Base-by-base conservation (phyloP, 2,888 invertebrate genomes). In the Coleophora flavipennella region DNA sequence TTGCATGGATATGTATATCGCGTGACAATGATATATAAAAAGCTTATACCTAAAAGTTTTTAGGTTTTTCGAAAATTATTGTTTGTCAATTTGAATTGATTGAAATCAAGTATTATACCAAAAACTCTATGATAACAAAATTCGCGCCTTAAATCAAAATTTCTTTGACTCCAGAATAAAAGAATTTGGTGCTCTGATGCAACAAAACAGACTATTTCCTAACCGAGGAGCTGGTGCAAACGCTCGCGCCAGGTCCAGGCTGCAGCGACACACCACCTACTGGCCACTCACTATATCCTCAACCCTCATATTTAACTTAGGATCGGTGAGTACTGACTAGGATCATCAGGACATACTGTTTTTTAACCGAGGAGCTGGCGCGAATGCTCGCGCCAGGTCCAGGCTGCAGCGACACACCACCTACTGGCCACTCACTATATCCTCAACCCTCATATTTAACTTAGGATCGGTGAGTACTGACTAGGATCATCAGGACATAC, bases 261-360 rank as follows among this genome's bases (percentile, higher is more conserved):
- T 97, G 8, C 90, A 91, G 49, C 83, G 95, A 20, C 91, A 93
- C 55, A 93, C 96, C 0, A 90, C 92, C 39, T 96, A 94, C 70
- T 94, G 93, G 90, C 93, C 97, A 0, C 88, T 97, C 48, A 95
- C 95, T 0, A 92, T 96, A 47, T 93, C 94, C 13, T 92, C 94
- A 3, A 96, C 96, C 0, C 87, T 96, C 26, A 90, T 97, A 62
- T 96, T 93, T 57, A 95, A 95, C 67, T 75, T 95, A 48, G 91
- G 92, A 60, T 87, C 89, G 53, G 91, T 91, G 63, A 80, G 85
- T 69, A 20, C 6, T 20, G 20, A 20, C 6, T 20, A 20, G 6
- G 6, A n/a, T 4, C 20, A 20, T 20, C 34, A 10, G 3, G n/a
- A 27, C 26, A 35, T 11, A 39, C 65, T 98, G 46, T 87, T 90